Base-by-base conservation (phyloP, 2,113 vertebrate species). In the Triplophysa siluroides region DNA sequence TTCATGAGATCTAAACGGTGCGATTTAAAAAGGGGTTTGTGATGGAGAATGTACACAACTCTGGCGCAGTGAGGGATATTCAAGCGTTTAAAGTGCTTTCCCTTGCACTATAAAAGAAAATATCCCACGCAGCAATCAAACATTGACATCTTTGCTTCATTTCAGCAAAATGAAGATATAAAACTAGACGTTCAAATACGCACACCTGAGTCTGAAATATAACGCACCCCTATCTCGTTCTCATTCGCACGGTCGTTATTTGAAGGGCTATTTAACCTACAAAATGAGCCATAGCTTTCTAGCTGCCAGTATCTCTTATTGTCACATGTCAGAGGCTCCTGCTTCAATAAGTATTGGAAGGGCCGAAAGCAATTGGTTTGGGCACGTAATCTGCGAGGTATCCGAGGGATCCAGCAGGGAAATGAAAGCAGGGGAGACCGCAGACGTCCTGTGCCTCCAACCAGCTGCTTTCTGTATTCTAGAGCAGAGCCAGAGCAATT, bases 391-490 rank as follows among this genome's bases (percentile, higher is more conserved):
- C 84, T 78, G 65, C 47, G 63, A 80, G 79, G 65, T 56, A 75
- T 71, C 71, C 50, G 26, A 43, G 8, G 41, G 69, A 66, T 23
- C 54, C 68, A 29, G 16, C 12, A 8, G 66, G 75, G 41, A 73
- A 64, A 56, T 50, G 13, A 71, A 56, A 52, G 24, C 56, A 43
- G 60, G 56, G 26, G 78, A 70, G 67, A 56, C 29, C 13, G 26
- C 5, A 18, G 58, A 54, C 24, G 26, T n/a, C 47, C 56, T 26
- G 26, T 29, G 66, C 26, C 66, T 85, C 47, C 65, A 61, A 75
- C 75, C 79, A 71, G 83, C 72, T 78, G 81, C 52, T 83, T 82
- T 87, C 68, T 68, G 81, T 83, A 86, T 89, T 87, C 86, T 74
- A 58, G 43, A 79, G 72, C n/a, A 16, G 47, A 81, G 84, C 74